Conservation (phyloP, 2,113 vertebrate species). For the Poecile atricapillus region DNA sequence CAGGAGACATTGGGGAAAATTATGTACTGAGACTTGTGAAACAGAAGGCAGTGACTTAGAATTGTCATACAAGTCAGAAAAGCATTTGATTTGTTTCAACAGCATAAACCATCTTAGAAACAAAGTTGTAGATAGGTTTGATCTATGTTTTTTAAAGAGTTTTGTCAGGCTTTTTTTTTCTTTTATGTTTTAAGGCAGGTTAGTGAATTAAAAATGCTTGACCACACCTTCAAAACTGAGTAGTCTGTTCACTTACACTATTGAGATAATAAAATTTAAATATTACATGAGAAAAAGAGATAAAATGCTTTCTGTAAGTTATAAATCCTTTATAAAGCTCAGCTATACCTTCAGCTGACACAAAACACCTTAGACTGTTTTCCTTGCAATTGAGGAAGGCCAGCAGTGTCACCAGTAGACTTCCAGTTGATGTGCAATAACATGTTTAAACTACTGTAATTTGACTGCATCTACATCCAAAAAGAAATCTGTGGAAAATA, state of each 20-base stretch:
- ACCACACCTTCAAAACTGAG: background rate
- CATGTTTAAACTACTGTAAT: background rate
- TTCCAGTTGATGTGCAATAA: background rate
- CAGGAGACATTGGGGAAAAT: background rate
- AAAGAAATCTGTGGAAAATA: background rate
- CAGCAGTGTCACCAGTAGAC: background rate
- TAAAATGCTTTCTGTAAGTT: background rate
- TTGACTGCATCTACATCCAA: background rate
- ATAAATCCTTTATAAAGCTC: background rate
- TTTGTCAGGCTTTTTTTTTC: background rate
- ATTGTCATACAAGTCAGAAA: background rate
- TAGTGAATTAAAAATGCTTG: background rate
- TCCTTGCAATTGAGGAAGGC: background rate
- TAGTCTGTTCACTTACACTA: background rate
- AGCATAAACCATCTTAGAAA: background rate
- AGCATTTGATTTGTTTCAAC: background rate
- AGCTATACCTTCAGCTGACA: background rate
- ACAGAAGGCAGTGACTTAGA: background rate
- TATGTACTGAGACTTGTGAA: background rate
- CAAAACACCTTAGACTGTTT: background rate
- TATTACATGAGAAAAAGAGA: background rate
- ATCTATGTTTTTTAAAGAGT: background rate
- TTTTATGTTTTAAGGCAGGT: background rate
- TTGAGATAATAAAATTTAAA: background rate
- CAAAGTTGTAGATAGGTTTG: background rate